A percentile compares a stretch with the other conserved stretches of the same genome.
Evolutionary conservation across 2,888 invertebrate species (phyloP).

Genomic region (Melinaea marsaeus): DNA sequence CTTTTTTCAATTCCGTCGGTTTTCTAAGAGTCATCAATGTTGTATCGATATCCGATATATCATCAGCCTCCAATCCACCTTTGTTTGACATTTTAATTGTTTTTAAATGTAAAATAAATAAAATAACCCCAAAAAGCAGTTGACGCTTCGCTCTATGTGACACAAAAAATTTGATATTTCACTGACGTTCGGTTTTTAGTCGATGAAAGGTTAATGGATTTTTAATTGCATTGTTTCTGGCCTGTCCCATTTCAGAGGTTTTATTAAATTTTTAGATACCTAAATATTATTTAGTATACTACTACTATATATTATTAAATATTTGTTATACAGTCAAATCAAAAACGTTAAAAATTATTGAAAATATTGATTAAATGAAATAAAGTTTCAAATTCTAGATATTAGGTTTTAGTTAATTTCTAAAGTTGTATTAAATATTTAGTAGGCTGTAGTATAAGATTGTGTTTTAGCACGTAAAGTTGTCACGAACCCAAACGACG

Average conservation of each 20-base stretch:
- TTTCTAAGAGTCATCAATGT: slow-evolving; percentile 66
- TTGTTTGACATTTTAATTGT: slow-evolving; percentile 17
- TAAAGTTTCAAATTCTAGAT: not conserved
- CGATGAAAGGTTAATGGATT: slow-evolving; percentile 7
- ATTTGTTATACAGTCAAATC: too few relatives aligned
- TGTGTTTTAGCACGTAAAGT: slow-evolving; percentile 39
- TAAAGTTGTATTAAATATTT: slow-evolving; percentile 32
- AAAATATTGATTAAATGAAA: not conserved
- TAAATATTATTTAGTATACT: too few relatives aligned
- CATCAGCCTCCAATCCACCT: slow-evolving; percentile 41
- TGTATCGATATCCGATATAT: slow-evolving; percentile 50
- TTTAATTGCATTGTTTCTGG: slow-evolving; percentile 9
- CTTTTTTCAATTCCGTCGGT: slow-evolving; percentile 68
- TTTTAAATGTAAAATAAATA: slow-evolving; percentile 11
- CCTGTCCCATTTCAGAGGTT: not conserved
- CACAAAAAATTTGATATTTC: slow-evolving; percentile 30
- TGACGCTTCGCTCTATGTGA: slow-evolving; percentile 12
- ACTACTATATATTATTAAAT: too few relatives aligned
- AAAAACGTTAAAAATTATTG: too few relatives aligned
- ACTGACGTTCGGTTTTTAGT: slow-evolving; percentile 15
- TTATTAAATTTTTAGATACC: not conserved
- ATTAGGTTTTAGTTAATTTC: slow-evolving; percentile 16
- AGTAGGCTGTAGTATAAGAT: slow-evolving; percentile 36
- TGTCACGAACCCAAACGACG: slow-evolving; percentile 37
- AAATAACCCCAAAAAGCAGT: slow-evolving; percentile 15